A percentile compares a stretch with the other conserved stretches of the same genome.
Conservation (phyloP, 2,113 vertebrate genomes). For the Colius striatus region DNA sequence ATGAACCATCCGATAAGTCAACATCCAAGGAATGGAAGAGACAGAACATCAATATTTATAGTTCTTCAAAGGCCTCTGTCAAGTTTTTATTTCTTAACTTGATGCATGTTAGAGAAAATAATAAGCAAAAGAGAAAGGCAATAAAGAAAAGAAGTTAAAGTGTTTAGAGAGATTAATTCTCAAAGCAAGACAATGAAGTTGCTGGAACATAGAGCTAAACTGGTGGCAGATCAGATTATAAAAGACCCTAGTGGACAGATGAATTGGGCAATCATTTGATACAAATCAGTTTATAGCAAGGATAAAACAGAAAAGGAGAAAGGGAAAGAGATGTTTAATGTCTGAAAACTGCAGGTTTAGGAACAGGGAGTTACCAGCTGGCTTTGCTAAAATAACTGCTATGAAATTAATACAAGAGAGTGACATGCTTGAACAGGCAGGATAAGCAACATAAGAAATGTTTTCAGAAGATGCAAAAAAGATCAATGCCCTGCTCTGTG, state of each 20-base stretch:
- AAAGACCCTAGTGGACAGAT: background rate
- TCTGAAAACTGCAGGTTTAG: background rate
- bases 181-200: background rate
- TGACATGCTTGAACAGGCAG: background rate
- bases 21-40: background rate
- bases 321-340: background rate
- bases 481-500: background rate
- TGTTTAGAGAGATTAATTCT: conserved; percentile 15
- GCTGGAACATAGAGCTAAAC: background rate
- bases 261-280: conserved; percentile 63
- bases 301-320: background rate
- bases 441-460: accelerated
- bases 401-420: background rate
- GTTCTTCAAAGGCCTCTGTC: background rate
- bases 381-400: background rate
- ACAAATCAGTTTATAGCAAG: background rate
- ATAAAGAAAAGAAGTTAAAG: conserved; percentile 18
- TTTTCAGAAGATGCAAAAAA: background rate
- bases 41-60: background rate
- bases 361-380: background rate
- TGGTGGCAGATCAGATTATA: background rate
- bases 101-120: background rate
- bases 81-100: conserved; percentile 5
- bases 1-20: background rate
- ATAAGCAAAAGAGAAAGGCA: background rate